Evolutionary conservation across 2,797 vertebrate species (phyloP), one percentile per base, ranked within the genome.

Genomic region (Microctenopoma steveboyesi): DNA sequence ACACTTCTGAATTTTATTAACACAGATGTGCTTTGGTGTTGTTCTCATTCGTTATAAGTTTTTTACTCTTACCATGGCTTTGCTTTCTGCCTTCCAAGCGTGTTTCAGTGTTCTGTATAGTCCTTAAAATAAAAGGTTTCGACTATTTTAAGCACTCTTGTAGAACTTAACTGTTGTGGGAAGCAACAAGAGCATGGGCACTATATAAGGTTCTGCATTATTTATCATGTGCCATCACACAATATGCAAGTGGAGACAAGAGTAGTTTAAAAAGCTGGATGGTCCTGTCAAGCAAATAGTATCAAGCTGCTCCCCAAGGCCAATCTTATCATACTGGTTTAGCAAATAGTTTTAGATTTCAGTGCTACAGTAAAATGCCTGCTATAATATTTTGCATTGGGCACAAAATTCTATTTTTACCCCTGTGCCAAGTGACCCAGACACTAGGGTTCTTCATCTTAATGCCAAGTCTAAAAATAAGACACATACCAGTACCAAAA

Each of bases 261-360:
- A 87, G 80, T 82, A 76, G 45, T 84, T 84, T 58, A 56, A 80
- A 85, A 82, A 85, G 76, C 53, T 71, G 52, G 74, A 65, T 47
- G 75, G 64, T 62, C 69, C 68, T 78, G 79, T 59, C 14, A 15
- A 50, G 22, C 72, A 67, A 76, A 79, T 61, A 48, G 60, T 64
- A 74, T 85, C 64, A 71, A 74, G 49, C 60, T 42, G 5, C 64
- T 84, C 76, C 75, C 76, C 6, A 40, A 63, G 76, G 78, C 57
- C 47, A 27, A n/a, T 61, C 3, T 18, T 62, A 86, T 83, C 65
- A 79, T 59, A 13, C 42, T 5, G 27, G 39, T 88, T 85, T 78
- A 57, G 64, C 43, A 25, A 0, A 1, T 30, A 72, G 39, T 55
- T 78, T 64, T 46, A 43, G 56, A 79, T 46, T 22, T 40, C 30